Evolutionary conservation across 2,888 invertebrate species (phyloP).

Genomic region (Dasysyrphus tricinctus): DNA sequence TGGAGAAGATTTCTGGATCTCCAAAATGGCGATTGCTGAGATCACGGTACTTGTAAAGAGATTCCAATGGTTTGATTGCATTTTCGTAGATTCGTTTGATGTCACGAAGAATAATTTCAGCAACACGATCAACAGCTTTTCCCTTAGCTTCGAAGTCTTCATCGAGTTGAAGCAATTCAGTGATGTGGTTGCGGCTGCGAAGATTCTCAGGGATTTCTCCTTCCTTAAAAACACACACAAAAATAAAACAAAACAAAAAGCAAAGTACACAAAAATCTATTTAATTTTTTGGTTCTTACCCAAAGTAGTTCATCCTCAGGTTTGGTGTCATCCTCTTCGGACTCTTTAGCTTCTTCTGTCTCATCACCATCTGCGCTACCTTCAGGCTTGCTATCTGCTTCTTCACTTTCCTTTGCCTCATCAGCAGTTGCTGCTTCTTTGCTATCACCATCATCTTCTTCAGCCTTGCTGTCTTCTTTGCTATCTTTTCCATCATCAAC

Average conservation of each 20-base stretch:
- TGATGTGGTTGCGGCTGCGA: conserved; percentile 91
- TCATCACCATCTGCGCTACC: conserved; percentile 73
- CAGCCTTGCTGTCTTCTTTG: conserved; percentile 78
- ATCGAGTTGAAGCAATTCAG: conserved; percentile 91
- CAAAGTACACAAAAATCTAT: not conserved
- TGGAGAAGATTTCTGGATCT: conserved; percentile 97
- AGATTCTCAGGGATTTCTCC: conserved; percentile 90
- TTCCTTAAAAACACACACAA: conserved; percentile 83
- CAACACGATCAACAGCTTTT: conserved; percentile 88
- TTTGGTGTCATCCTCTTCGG: conserved; percentile 84
- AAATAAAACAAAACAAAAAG: not conserved
- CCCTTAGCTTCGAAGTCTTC: conserved; percentile 90
- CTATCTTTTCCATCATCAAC: conserved; percentile 76
- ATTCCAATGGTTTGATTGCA: conserved; percentile 95
- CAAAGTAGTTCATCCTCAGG: conserved; percentile 88
- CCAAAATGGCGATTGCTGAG: conserved; percentile 95
- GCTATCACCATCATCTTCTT: conserved; percentile 82
- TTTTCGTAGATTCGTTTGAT: conserved; percentile 93
- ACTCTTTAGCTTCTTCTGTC: conserved; percentile 75
- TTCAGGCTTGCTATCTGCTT: conserved; percentile 77
- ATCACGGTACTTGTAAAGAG: conserved; percentile 95
- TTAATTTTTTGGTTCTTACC: conserved; percentile 81
- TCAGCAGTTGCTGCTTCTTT: conserved; percentile 73
- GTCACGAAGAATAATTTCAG: conserved; percentile 91
- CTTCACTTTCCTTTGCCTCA: conserved; percentile 78